These are phyloP conservation scores for Corythornis vintsioides DNA, from an alignment of 2,113 vertebrate genomes.

Conservation along the genomic window DNA sequence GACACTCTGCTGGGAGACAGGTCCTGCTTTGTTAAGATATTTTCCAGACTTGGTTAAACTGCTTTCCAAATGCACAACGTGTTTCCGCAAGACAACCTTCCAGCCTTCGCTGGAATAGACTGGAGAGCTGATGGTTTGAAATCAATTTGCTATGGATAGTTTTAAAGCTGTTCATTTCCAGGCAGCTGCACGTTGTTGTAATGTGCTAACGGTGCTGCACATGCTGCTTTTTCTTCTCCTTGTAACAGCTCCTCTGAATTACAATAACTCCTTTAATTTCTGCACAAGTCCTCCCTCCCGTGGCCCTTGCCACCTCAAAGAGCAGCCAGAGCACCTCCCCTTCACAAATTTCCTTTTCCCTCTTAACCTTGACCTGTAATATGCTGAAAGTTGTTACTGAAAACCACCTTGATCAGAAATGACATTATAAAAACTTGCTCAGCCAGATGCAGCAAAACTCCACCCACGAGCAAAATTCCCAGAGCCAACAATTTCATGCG, in stretches of 20 bases:
- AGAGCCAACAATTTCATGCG: not conserved
- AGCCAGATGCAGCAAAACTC: not conserved
- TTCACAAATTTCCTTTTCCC: slow-evolving; percentile 44
- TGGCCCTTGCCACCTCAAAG: not conserved
- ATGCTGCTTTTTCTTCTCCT: not conserved
- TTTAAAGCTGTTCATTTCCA: not conserved
- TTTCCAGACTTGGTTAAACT: slow-evolving; percentile 41
- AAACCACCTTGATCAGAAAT: slow-evolving; percentile 49
- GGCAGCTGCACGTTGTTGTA: not conserved
- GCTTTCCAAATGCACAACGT: not conserved
- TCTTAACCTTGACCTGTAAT: slow-evolving; percentile 65
- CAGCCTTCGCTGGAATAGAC: not conserved
- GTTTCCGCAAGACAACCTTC: not conserved
- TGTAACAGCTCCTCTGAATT: not conserved
- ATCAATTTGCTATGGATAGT: not conserved
- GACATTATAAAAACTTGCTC: slow-evolving; percentile 24
- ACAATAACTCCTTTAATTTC: not conserved
- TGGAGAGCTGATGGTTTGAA: not conserved
- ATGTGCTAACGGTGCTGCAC: not conserved
- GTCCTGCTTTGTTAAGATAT: slow-evolving; percentile 19
- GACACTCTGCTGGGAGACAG: not conserved
- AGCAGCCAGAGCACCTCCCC: not conserved
- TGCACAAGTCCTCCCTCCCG: not conserved
- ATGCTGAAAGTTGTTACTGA: slow-evolving; percentile 50
- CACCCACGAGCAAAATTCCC: not conserved